A percentile compares a stretch with the other conserved stretches of the same genome.
Evolutionary conservation across 2,888 invertebrate genomes (phyloP).

Genomic region (Toxonevra muliebris): DNA sequence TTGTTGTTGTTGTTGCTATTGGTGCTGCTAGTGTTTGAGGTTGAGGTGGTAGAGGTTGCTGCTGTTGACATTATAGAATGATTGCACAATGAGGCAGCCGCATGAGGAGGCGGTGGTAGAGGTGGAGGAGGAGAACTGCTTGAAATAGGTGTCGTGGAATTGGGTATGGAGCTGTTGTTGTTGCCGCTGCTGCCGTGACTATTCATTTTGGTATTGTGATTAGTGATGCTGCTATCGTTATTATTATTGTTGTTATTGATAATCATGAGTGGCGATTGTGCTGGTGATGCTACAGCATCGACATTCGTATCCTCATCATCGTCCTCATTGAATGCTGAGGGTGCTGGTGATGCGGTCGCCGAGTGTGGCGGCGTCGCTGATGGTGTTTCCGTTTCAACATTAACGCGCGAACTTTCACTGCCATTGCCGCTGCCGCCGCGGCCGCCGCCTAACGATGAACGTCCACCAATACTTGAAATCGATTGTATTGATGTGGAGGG

Average conservation of each 20-base stretch:
- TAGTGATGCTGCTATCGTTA: constrained; percentile 11
- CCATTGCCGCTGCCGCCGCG: no score
- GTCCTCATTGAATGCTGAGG: constrained; percentile 37
- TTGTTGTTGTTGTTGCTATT: constrained; percentile 25
- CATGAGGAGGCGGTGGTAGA: not conserved
- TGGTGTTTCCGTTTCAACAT: constrained; percentile 61
- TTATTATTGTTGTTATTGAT: constrained; percentile 40
- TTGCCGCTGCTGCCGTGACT: constrained; percentile 18
- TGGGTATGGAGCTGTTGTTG: constrained; percentile 33
- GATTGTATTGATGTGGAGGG: constrained; percentile 64
- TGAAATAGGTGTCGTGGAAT: constrained; percentile 18
- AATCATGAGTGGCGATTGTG: constrained; percentile 27
- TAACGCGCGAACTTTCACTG: constrained; percentile 62
- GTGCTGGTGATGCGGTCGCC: constrained; percentile 54
- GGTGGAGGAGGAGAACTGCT: constrained; percentile 27
- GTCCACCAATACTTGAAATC: constrained; percentile 62
- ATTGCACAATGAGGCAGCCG: not conserved
- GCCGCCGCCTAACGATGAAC: constrained; percentile 53
- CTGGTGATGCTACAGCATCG: constrained; percentile 27
- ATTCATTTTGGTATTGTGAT: constrained; percentile 37
- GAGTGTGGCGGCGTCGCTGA: constrained; percentile 60
- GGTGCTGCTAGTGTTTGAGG: constrained; percentile 2
- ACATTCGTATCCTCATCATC: constrained; percentile 39
- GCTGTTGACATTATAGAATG: not conserved
- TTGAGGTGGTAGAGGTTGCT: constrained; percentile 8